Evolutionary conservation across 2,888 invertebrate genomes (phyloP), one percentile per base, ranked within the genome.

Genomic region (Luffia ferchaultella): DNA sequence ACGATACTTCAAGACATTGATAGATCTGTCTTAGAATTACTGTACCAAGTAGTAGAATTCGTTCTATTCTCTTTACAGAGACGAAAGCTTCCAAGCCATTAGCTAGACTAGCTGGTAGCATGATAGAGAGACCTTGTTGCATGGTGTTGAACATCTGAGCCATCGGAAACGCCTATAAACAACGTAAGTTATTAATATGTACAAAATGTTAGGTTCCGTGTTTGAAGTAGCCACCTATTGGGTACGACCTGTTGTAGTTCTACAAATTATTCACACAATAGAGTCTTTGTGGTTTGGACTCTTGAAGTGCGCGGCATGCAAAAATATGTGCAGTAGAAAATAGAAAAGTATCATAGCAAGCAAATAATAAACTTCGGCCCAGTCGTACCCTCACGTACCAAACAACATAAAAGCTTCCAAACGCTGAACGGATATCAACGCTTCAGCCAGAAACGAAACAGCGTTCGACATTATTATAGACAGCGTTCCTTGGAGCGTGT

Each of bases 71-170:
- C 53, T 69, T 75, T 47, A 90, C 68, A 16, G 90, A 88, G 19
- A 86, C 79, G 52, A 78, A 67, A 7, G 86, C 75, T 68, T 91
- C 90, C 52, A 89, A 87, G 17, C 77, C 66, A 53, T 77, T 63
- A 7, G 85, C 67, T 46, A 90, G 67, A 44, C 78, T 86, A 62
- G 69, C 62, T 51, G 87, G 89, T 64, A 86, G 77, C 58, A 75
- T 70, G 58, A 86, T 82, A 51, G 88, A 85, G 70, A 89, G 71
- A 20, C 86, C 65, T 41, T 79, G 63, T 74, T 91, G 92, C 40
- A 93, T 83, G n/a, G 88, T 86, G 74, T 93, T 92, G 68, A 88
- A 91, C 70, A 90, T 89, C 69, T 90, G 90, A 3, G 92, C 90
- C 73, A 90, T 82, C 50, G 92, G 89, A 75, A 92, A 93, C 43